phyloP scores from a whole-genome alignment of 1,140 invertebrate genomes.

The Choristoneura fumiferana region DNA sequence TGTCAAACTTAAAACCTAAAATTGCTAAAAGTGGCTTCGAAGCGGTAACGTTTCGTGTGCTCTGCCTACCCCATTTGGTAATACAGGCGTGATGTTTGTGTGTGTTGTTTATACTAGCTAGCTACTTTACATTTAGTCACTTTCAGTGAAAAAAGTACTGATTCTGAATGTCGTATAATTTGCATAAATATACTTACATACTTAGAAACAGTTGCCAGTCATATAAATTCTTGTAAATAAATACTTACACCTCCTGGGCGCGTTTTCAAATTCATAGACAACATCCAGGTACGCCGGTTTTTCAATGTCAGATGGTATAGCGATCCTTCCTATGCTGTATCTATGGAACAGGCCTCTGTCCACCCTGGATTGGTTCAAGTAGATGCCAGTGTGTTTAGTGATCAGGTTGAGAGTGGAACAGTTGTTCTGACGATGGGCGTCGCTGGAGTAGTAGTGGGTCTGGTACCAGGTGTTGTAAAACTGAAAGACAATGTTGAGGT shows the following conservation, averaged over 20 bases:
- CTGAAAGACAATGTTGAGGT: constrained; percentile 45
- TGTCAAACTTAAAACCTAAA: too few relatives aligned
- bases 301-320: constrained; percentile 42
- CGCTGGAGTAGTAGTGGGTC: constrained; percentile 59
- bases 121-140: too few relatives aligned
- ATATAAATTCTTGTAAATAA: background rate
- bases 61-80: too few relatives aligned
- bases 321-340: constrained; percentile 53
- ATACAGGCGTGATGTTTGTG: too few relatives aligned
- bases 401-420: constrained; percentile 52
- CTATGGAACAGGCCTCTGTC: constrained; percentile 59
- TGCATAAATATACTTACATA: too few relatives aligned
- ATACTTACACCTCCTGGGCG: constrained; percentile 60
- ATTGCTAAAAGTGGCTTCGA: too few relatives aligned
- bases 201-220: too few relatives aligned
- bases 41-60: too few relatives aligned
- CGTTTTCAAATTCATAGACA: constrained; percentile 48
- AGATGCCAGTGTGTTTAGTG: constrained; percentile 46
- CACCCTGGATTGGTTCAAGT: constrained; percentile 59
- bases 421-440: constrained; percentile 52
- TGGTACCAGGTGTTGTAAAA: constrained; percentile 66
- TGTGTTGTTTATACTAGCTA: too few relatives aligned
- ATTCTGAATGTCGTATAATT: too few relatives aligned
- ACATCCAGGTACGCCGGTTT: constrained; percentile 44
- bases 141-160: too few relatives aligned